Evolutionary conservation across 2,113 vertebrate genomes (phyloP), one percentile per base, ranked within the genome.

Genomic region (Lates calcarifer): DNA sequence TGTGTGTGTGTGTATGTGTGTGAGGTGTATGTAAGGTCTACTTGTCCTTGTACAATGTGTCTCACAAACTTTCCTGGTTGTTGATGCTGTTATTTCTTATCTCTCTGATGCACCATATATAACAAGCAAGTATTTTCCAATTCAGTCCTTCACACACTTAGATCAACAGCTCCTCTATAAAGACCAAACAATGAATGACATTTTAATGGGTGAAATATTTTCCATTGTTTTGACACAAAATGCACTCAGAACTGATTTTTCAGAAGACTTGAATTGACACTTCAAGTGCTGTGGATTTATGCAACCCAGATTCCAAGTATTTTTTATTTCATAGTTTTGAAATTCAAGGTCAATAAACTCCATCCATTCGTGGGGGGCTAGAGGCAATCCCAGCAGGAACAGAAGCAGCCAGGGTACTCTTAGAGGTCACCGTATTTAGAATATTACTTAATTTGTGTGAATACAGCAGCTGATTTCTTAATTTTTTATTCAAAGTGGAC

Each of bases 1-100:
- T 53, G 49, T 24, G 22, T 24, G 22, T 24, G n/a, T 57, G 37
- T 51, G 61, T 73, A 58, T 6, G 22, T 78, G 37, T 22, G 41
- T 61, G 53, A 39, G 6, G 43, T 47, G 43, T n/a, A n/a, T 49
- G 45, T 5, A 7, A 47, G 17, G 17, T 20, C 45, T 15, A 20
- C 18, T 47, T 20, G 45, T 47, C 45, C 45, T 47, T 47, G 45
- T 47, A 47, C 56, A 39, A 22, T 12, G 24, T 37, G 49, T 70
- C 66, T 74, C 3, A 6, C 5, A 51, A 73, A 74, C 28, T 26
- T 70, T 60, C n/a, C n/a, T 6, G 47, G 49, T 68, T 53, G 17
- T 33, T 75, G 17, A 20, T 37, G 35, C 51, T 41, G 22, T 57
- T 18, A 15, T 57, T 20, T 20, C 4, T 24, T 37, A 31, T 60